A percentile compares a stretch with the other conserved stretches of the same genome.
Conservation (phyloP, 2,113 vertebrate species). For the human (Homo sapiens) region DNA sequence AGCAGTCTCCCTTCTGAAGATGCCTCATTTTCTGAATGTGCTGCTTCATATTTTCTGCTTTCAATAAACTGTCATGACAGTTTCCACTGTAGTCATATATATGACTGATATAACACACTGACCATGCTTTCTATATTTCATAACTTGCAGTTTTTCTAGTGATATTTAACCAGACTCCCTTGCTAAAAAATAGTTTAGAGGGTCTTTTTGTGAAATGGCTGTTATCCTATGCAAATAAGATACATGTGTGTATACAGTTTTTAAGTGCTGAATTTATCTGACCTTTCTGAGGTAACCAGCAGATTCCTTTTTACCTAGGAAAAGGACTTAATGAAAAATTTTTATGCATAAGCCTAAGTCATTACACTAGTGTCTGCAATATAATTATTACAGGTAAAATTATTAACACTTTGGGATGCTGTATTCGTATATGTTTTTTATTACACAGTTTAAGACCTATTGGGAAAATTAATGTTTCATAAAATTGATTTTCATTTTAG, state of each 20-base stretch:
- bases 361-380: background rate
- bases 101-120: background rate
- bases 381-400: conserved; percentile 26
- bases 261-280: conserved; percentile 16
- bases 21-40: background rate
- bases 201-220: background rate
- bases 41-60: background rate
- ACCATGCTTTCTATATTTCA: background rate
- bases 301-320: conserved; percentile 12
- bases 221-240: background rate
- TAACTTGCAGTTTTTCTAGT: conserved; percentile 22
- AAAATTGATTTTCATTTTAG: conserved; percentile 23
- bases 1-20: background rate
- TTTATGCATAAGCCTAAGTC: background rate
- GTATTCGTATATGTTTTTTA: background rate
- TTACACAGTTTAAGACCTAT: background rate
- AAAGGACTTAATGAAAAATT: conserved; percentile 29
- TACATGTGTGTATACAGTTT: background rate
- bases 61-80: background rate
- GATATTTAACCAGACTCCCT: background rate
- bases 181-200: background rate
- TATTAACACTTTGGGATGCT: background rate
- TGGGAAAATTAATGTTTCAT: background rate
- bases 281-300: background rate
- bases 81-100: background rate